These are phyloP conservation scores for Linnaemya tessellans DNA, from an alignment of 2,888 invertebrate genomes.

Conservation along the genomic window DNA sequence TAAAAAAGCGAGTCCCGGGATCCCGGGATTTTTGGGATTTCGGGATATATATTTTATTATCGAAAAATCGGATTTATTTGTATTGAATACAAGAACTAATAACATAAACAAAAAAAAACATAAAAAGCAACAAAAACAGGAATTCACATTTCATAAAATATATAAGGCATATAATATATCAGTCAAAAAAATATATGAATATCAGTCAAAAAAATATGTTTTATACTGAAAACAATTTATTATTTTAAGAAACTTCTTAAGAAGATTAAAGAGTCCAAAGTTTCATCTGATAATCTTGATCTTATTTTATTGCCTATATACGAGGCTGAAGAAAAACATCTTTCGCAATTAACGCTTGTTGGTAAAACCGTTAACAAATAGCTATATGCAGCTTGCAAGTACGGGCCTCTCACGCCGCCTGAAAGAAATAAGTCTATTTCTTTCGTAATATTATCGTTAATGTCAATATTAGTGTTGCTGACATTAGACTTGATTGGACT, in stretches of 20 bases:
- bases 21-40: too few species aligned
- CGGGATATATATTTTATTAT: too few species aligned
- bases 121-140: not conserved
- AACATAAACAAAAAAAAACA: not conserved
- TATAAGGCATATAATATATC: not conserved
- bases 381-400: too few species aligned
- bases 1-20: too few species aligned
- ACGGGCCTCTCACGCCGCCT: too few species aligned
- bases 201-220: not conserved
- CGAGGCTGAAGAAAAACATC: constrained; percentile 18
- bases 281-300: constrained; percentile 9
- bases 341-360: not conserved
- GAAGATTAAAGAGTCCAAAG: not conserved
- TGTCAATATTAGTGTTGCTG: too few species aligned
- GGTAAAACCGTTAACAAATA: too few species aligned
- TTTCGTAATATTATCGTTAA: too few species aligned
- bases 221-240: not conserved
- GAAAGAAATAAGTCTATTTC: too few species aligned
- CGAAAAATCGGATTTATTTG: not conserved
- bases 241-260: not conserved
- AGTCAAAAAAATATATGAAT: not conserved
- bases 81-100: not conserved
- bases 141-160: not conserved
- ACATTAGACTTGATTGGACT: not conserved
- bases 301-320: constrained; percentile 27